phyloP scores from a whole-genome alignment of 2,113 vertebrate genomes.

The Trematocara zebra region DNA sequence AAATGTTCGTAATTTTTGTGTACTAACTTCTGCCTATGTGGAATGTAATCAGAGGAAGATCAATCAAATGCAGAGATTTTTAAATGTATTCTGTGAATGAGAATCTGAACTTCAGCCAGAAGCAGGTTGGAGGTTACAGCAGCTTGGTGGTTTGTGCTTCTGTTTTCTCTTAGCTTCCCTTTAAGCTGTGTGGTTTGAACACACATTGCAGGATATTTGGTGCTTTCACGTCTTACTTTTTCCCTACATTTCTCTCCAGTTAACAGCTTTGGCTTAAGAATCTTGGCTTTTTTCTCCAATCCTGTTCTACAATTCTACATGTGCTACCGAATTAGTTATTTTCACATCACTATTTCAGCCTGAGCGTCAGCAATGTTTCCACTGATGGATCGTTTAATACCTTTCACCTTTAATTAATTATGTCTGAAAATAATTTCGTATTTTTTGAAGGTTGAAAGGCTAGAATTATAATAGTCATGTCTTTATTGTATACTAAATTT shows the following conservation, averaged over 20 bases:
- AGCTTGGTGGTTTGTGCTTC: neutral
- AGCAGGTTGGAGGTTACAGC: constrained; percentile 27
- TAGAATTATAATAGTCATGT: neutral
- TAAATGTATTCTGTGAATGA: constrained; percentile 14
- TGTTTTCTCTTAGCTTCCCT: neutral
- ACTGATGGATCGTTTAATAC: neutral
- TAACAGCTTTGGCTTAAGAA: constrained; percentile 53
- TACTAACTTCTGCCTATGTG: neutral
- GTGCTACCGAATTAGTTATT: constrained; percentile 45
- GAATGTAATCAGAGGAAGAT: constrained; percentile 17
- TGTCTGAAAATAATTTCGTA: neutral
- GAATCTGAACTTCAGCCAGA: neutral
- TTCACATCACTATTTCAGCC: constrained; percentile 32
- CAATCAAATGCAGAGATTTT: neutral
- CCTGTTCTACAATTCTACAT: constrained; percentile 44
- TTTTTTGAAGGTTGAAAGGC: neutral
- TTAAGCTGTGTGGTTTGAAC: constrained; percentile 23
- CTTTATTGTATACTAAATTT: neutral
- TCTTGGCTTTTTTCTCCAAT: constrained; percentile 15
- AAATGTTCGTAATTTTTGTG: constrained; percentile 6
- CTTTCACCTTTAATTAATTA: constrained; percentile 6
- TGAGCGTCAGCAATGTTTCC: neutral
- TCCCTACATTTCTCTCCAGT: constrained; percentile 13
- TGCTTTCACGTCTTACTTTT: constrained; percentile 35
- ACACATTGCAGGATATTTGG: constrained; percentile 4